phyloP scores from a whole-genome alignment of 2,888 invertebrate species.

The Drosophila ezoana region DNA sequence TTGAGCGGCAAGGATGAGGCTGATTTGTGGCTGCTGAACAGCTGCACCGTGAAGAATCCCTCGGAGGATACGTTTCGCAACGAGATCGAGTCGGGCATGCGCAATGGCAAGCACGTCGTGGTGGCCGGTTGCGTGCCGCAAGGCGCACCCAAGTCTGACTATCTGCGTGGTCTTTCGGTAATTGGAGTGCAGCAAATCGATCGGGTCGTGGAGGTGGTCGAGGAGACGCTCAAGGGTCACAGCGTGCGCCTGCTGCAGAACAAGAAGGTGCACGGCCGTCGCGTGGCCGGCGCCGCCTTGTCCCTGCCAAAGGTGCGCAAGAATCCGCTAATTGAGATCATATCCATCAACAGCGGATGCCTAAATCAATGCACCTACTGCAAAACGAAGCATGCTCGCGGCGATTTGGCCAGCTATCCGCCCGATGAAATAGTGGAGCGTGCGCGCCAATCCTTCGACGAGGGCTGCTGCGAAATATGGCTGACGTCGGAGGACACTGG shows the following conservation, averaged over 20 bases:
- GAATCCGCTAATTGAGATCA: slow-evolving; percentile 98
- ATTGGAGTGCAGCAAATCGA: slow-evolving; percentile 99
- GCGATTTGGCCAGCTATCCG: slow-evolving; percentile 97
- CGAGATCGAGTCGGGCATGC: slow-evolving; percentile 91
- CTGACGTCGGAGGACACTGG: slow-evolving; percentile 99
- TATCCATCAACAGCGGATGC: slow-evolving; percentile 98
- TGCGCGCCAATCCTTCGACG: slow-evolving; percentile 93
- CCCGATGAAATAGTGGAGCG: slow-evolving; percentile 95
- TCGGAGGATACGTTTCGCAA: slow-evolving; percentile 97
- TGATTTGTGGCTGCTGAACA: slow-evolving; percentile 97
- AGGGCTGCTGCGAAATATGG: slow-evolving; percentile 99
- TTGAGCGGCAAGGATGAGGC: slow-evolving; percentile 93
- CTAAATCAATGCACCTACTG: slow-evolving; percentile 99
- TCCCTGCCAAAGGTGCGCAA: slow-evolving; percentile 96
- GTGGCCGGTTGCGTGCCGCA: slow-evolving; percentile 99
- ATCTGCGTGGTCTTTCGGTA: slow-evolving; percentile 90
- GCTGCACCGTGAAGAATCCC: slow-evolving; percentile 99
- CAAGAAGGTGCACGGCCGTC: slow-evolving; percentile 91
- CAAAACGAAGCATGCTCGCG: slow-evolving; percentile 98
- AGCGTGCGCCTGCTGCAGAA: slow-evolving; percentile 92
- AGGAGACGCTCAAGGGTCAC: slow-evolving; percentile 97
- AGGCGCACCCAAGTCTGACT: slow-evolving; percentile 91
- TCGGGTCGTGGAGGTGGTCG: slow-evolving; percentile 98
- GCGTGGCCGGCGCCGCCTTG: slow-evolving; percentile 94
- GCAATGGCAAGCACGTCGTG: slow-evolving; percentile 92